Conservation (phyloP, 2,797 vertebrate species). For the Cottoperca gobio region DNA sequence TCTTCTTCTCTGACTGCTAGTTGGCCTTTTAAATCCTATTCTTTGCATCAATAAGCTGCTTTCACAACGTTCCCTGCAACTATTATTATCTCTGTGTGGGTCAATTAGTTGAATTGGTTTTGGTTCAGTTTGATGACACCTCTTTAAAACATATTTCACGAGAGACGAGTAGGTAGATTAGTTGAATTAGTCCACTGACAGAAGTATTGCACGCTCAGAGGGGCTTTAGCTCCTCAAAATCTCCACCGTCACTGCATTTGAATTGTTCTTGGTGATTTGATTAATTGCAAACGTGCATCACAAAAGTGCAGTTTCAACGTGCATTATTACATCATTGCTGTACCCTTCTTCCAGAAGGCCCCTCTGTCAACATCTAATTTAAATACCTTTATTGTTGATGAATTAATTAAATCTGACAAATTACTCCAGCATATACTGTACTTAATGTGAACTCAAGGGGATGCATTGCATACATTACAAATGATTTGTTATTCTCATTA, state of each 20-base stretch:
- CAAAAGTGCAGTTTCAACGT: not conserved
- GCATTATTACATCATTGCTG: not conserved
- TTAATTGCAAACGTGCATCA: not conserved
- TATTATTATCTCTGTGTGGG: no score
- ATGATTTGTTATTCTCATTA: no score
- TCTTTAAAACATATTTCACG: not conserved
- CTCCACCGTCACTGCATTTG: not conserved
- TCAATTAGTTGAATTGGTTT: no score
- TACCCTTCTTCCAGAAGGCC: no score
- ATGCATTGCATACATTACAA: not conserved
- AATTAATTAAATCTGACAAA: not conserved
- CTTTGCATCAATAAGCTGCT: no score
- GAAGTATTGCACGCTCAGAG: not conserved
- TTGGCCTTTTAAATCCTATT: not conserved
- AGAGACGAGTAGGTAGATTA: not conserved
- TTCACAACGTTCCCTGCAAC: no score
- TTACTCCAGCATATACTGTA: not conserved
- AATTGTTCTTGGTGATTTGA: not conserved
- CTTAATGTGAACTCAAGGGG: not conserved
- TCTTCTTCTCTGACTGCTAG: not conserved
- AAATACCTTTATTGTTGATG: no score
- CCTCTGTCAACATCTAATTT: no score
- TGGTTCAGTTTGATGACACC: not conserved
- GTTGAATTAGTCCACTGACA: not conserved
- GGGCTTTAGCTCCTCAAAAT: not conserved